Base-by-base conservation (phyloP, 1,140 invertebrate species). In the Nylanderia fulva region DNA sequence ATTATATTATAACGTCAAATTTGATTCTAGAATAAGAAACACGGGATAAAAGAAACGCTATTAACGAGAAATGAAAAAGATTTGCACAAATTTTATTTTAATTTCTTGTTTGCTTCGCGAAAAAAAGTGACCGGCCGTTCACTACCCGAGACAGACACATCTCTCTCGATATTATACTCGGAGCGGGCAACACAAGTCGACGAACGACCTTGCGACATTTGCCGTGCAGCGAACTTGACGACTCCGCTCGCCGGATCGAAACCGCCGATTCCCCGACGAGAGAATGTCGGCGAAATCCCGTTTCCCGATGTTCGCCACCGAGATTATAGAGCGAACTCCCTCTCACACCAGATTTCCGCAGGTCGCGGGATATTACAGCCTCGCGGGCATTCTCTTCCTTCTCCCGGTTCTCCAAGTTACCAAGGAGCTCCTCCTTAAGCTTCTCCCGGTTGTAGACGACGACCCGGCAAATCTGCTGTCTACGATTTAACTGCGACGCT, bases 181-280 rank as follows among this genome's bases (percentile, higher is more conserved):
- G 66, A 85, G 82, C 79, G 48, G 54, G 13, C 60, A 52, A 29
- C 54, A 60, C 54, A 60, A 39, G 87, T 86, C 87, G 88, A 84
- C 87, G 88, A 89, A 89, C 88, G 87, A 29, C 88, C 88, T 89
- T 89, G 88, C 87, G 87, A 89, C 82, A 87, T 86, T 89, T 89
- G 87, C 39, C 58, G 58, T 36, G 58, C 77, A 36, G 64, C 58
- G 84, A 85, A 84, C 84, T 83, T 63, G 54, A 27, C 52, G 77
- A 58, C 36, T 54, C 61, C 42, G 77, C 24, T 71, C 54, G 42
- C 8, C 27, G 75, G 42, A 33, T 80, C 64, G 77, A 80, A 36
- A 13, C 24, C 52, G 45, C 29, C 29, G 77, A 79, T 79, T 79
- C 60, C 54, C 29, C 76, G 64, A 48, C n/a, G 66, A 72, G 66